phyloP scores from a whole-genome alignment of 1,140 invertebrate genomes.

The Tetraneura akinire region DNA sequence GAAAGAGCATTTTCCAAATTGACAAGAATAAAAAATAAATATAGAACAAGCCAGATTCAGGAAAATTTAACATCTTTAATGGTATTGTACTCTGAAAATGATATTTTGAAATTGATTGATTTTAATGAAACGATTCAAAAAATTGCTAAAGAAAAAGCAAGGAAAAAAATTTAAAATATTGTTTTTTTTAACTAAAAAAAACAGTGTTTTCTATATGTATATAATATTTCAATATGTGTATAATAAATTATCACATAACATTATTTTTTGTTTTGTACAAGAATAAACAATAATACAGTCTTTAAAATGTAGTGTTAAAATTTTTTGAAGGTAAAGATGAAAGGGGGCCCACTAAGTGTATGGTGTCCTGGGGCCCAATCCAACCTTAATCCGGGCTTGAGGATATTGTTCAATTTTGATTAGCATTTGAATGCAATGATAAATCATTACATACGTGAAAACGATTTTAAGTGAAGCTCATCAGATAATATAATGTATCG shows the following conservation, averaged over 20 bases:
- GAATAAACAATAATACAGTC: neutral
- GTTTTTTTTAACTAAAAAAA: no score
- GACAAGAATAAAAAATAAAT: neutral
- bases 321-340: neutral
- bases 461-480: no score
- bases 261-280: neutral
- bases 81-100: neutral
- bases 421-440: no score
- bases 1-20: no score
- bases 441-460: no score
- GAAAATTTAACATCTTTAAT: neutral
- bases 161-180: neutral
- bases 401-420: no score
- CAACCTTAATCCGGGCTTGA: neutral
- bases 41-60: neutral
- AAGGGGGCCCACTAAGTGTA: neutral
- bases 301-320: neutral
- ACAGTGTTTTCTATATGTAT: no score
- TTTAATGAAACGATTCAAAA: neutral
- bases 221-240: no score
- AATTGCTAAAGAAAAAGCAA: neutral
- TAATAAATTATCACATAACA: neutral
- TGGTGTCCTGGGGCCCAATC: neutral
- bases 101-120: neutral
- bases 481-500: no score